Base-by-base conservation (phyloP, 2,797 vertebrate genomes). In the Poecilia gillii region DNA sequence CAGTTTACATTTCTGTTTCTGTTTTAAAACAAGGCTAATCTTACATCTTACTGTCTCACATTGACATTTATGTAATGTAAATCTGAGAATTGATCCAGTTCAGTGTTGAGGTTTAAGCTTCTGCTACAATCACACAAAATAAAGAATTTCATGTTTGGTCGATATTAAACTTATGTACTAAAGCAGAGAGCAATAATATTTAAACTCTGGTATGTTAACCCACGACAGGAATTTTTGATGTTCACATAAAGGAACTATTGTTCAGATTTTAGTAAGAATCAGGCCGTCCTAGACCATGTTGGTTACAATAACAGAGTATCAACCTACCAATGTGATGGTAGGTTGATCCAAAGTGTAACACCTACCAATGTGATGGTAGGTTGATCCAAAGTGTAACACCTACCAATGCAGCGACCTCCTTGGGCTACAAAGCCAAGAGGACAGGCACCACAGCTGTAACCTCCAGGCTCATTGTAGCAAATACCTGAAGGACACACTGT, bases 361-460 rank as follows among this genome's bases (percentile, higher is more conserved):
- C 96, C 66, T 96, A 99, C 98, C 98, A 16, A 95, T 92, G 90
- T 1, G 1, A 7, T 41, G 7, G 6, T 41, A 41, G 41, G 41
- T 41, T 47, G 46, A 47, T 47, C 14, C 46, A 47, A 47, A 4
- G 16, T 1, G 28, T 72, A 6, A 11, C 68, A 96, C 96, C 66
- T 96, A 99, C 98, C 98, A 16, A 95, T 92, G 90, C 98, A 99
- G 47, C 95, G 95, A 68, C 97, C 97, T 0, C 96, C 97, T 89
- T 95, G 96, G 74, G n/a, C n/a, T n/a, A n/a, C n/a, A n/a, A n/a
- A n/a, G n/a, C n/a, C n/a, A n/a, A n/a, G n/a, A n/a, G n/a, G n/a
- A n/a, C n/a, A n/a, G n/a, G n/a, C n/a, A n/a, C n/a, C n/a, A n/a
- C n/a, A n/a, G n/a, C n/a, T n/a, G n/a, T n/a, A n/a, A n/a, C n/a